A percentile compares a stretch with the other conserved stretches of the same genome.
Conservation (phyloP, 2,113 vertebrate species). For the Pampusana beccarii region DNA sequence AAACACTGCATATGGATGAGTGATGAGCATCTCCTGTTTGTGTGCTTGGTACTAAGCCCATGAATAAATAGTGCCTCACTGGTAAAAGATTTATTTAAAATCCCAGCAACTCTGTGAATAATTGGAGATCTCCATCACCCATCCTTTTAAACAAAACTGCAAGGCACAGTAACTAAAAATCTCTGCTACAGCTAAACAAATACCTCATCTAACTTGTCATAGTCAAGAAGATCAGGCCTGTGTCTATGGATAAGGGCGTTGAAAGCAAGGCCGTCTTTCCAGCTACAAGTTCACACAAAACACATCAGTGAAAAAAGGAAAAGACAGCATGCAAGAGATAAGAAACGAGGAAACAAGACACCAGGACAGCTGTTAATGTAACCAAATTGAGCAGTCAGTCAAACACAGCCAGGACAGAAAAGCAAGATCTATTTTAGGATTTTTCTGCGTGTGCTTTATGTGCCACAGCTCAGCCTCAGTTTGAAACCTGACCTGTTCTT, state of each 20-base stretch:
- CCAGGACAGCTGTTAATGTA: conserved; percentile 62
- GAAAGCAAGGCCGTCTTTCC: conserved; percentile 66
- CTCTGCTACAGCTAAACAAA: conserved; percentile 25
- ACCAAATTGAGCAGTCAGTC: conserved; percentile 54
- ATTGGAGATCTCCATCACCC: conserved; percentile 21
- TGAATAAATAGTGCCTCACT: not conserved
- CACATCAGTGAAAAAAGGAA: conserved; percentile 34
- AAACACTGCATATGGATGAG: conserved; percentile 11
- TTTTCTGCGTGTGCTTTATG: conserved; percentile 34
- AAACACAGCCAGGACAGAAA: conserved; percentile 53
- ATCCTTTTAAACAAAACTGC: conserved; percentile 75
- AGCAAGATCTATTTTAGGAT: conserved; percentile 44
- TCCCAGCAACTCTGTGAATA: not conserved
- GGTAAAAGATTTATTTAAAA: not conserved
- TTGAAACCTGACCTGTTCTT: conserved; percentile 60
- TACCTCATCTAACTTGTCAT: conserved; percentile 66
- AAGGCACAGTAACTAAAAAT: conserved; percentile 29
- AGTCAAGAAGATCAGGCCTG: conserved; percentile 69
- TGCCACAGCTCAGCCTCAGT: conserved; percentile 4
- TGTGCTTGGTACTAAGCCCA: not conserved
- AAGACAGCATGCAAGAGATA: conserved; percentile 53
- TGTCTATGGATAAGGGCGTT: conserved; percentile 68
- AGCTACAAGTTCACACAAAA: conserved; percentile 59
- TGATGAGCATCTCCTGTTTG: conserved; percentile 10
- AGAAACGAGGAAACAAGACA: conserved; percentile 36